phyloP scores from a whole-genome alignment of 1,140 invertebrate species.

The Megathymus violae region DNA sequence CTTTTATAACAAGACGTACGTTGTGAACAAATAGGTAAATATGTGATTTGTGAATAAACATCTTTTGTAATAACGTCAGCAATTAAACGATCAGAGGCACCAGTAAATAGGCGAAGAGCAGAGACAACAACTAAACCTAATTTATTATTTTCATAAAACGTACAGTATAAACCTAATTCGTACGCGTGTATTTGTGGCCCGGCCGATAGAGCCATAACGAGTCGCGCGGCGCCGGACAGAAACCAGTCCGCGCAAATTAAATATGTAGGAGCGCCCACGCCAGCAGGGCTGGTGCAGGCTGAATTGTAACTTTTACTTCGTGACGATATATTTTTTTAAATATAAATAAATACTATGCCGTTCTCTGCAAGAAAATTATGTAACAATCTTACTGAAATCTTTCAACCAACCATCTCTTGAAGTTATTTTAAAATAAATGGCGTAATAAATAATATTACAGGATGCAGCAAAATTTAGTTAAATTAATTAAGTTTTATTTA shows the following conservation, averaged over 20 bases:
- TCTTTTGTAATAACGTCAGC: too few relatives aligned
- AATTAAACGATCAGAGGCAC: too few relatives aligned
- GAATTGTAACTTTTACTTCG: conserved; percentile 22
- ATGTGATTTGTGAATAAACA: not conserved
- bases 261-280: conserved; percentile 80
- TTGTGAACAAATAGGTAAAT: not conserved
- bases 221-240: conserved; percentile 67
- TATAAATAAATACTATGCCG: too few relatives aligned
- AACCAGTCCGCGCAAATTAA: conserved; percentile 82
- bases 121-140: too few relatives aligned
- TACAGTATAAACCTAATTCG: conserved; percentile 19
- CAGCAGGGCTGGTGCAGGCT: conserved; percentile 50
- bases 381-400: too few relatives aligned
- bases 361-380: too few relatives aligned
- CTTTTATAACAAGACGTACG: not conserved
- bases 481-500: too few relatives aligned
- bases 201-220: conserved; percentile 75
- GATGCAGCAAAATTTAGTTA: too few relatives aligned
- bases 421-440: too few relatives aligned
- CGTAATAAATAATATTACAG: too few relatives aligned
- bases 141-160: conserved; percentile 14
- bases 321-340: not conserved
- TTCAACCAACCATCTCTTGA: too few relatives aligned
- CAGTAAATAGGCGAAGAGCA: not conserved
- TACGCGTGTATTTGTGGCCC: conserved; percentile 23